A percentile compares a stretch with the other conserved stretches of the same genome.
These are phyloP conservation scores for Pholis gunnellus DNA, from an alignment of 2,113 vertebrate species.

Conservation along the genomic window DNA sequence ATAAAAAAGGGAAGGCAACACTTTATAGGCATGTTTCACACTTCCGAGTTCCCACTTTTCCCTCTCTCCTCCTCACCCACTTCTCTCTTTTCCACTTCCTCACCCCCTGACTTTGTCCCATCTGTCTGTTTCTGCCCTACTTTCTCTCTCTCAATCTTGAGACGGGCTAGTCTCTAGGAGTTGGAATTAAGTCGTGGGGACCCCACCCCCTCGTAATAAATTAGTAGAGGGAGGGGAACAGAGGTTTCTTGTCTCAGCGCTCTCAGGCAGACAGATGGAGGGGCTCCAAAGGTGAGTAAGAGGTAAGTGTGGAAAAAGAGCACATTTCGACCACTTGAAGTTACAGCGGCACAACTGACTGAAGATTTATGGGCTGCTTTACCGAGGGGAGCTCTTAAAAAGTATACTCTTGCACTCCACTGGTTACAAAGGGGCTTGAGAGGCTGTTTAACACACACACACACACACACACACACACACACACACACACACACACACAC, in stretches of 20 bases:
- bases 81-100: conserved; percentile 50
- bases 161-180: conserved; percentile 44
- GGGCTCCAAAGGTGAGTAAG: conserved; percentile 68
- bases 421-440: conserved; percentile 65
- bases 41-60: conserved; percentile 78
- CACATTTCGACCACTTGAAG: conserved; percentile 53
- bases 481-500: conserved; percentile 17
- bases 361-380: conserved; percentile 73
- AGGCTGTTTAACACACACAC: conserved; percentile 64
- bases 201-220: conserved; percentile 51
- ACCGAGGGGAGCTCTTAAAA: conserved; percentile 71
- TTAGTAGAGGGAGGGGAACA: conserved; percentile 51
- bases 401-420: conserved; percentile 65
- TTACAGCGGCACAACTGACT: conserved; percentile 42
- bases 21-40: conserved; percentile 86
- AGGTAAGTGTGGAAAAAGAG: conserved; percentile 74
- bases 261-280: conserved; percentile 66
- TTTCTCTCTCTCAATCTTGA: conserved; percentile 19
- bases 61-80: conserved; percentile 48
- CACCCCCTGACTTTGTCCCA: conserved; percentile 46
- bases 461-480: conserved; percentile 63
- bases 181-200: conserved; percentile 50
- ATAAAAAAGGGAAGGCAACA: conserved; percentile 77
- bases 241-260: conserved; percentile 64
- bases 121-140: conserved; percentile 36